Base-by-base conservation (phyloP, 30 jellyfish, hydroid and myxozoan species). In the Rhopilema esculentum region DNA sequence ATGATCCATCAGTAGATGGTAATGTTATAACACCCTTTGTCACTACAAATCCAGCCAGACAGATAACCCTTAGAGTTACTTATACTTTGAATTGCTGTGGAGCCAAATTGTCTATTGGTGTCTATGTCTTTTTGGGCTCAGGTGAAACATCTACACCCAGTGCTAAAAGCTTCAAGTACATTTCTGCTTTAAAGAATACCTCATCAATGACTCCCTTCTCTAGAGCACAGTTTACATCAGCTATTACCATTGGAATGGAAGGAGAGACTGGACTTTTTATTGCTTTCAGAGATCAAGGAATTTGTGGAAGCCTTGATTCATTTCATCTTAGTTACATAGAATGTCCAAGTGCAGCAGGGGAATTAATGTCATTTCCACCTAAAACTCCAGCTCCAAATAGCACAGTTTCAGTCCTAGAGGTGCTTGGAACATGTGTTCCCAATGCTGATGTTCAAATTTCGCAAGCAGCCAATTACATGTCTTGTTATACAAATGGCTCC, bases 401-500 rank as follows among this genome's bases (percentile, higher is more conserved):
- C n/a, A 9, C 72, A 22, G 61, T 66, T 9, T 72, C 32, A 6
- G 89, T 20, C 0, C 40, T 22, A 53, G 25, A 50, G 4, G 61
- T 88, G 0, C 57, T 25, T 31, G 97, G 97, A 31, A 17, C 61
- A 4, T 90, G 97, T 31, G 82, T 77, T 16, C 69, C 77, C 24
- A 64, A 75, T 75, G 69, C 95, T 1, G 51, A 68, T 19, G 83
- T 82, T 0, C 69, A 53, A 8, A 16, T 63, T 9, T 48, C 95
- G 27, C 40, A 79, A 0, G 80, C 15, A 17, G 57, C 33, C 16
- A 74, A 32, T 57, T 85, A 33, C 68, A 81, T 86, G 87, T 16
- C 29, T 1, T 92, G 98, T 40, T 85, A 49, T 52, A 18, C 84
- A 16, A 86, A 92, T 80, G 98, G 98, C 28, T 78, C 96, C 17